Evolutionary conservation across 2,797 vertebrate genomes (phyloP).

Genomic region (Merluccius polli): DNA sequence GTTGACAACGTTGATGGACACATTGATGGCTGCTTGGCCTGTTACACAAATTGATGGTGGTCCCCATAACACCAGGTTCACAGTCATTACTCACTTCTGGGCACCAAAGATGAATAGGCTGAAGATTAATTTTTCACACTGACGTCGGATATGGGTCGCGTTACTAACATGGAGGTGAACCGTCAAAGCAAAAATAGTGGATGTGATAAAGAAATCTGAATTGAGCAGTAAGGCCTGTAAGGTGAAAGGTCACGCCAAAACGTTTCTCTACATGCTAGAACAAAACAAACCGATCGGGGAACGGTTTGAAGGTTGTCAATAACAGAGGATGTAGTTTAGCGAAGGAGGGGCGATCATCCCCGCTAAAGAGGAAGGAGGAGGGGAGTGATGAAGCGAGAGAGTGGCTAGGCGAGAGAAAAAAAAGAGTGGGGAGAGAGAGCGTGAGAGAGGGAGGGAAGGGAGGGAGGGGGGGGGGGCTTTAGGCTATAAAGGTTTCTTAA

Average conservation of each 20-base stretch:
- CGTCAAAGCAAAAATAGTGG: not conserved
- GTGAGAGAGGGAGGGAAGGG: slow-evolving; percentile 2
- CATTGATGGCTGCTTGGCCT: too few species aligned
- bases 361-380: slow-evolving; percentile 27
- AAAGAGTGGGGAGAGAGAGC: not conserved
- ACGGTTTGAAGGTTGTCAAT: slow-evolving; percentile 27
- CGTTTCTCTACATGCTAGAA: not conserved
- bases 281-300: slow-evolving; percentile 5
- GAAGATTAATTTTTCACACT: too few species aligned
- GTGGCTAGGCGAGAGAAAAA: not conserved
- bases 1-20: too few species aligned
- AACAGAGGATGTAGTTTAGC: slow-evolving; percentile 20
- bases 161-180: too few species aligned
- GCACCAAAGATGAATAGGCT: too few species aligned
- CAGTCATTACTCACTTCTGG: too few species aligned
- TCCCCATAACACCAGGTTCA: not conserved
- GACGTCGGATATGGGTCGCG: too few species aligned
- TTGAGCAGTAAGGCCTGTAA: not conserved
- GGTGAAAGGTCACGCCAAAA: not conserved
- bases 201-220: not conserved
- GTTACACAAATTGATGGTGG: too few species aligned
- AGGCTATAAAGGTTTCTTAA: slow-evolving; percentile 59
- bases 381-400: slow-evolving; percentile 16
- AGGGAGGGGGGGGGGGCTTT: slow-evolving; percentile 31
- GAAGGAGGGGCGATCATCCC: slow-evolving; percentile 42